These are phyloP conservation scores for Heterochromis multidens DNA, from an alignment of 2,113 vertebrate genomes.

Conservation along the genomic window DNA sequence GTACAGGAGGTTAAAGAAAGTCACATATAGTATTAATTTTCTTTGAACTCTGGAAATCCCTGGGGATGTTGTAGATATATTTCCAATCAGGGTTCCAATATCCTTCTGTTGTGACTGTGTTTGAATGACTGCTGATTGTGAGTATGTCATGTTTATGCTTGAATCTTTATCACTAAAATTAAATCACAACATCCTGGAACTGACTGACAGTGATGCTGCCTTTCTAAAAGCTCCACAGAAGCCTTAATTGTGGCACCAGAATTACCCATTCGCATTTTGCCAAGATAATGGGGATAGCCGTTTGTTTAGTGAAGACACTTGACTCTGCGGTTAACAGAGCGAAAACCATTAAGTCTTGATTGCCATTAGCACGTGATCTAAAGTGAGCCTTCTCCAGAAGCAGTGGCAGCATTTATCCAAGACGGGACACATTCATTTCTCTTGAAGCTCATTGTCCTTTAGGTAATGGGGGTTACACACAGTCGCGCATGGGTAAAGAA, in stretches of 20 bases:
- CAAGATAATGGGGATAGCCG: background rate
- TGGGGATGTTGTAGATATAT: background rate
- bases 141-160: background rate
- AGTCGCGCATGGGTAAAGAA: constrained; percentile 3
- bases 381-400: background rate
- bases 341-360: background rate
- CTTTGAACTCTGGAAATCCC: background rate
- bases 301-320: background rate
- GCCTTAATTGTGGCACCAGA: background rate
- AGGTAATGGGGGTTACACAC: constrained; percentile 53
- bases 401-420: constrained; percentile 29
- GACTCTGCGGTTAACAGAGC: background rate
- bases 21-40: background rate
- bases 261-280: background rate
- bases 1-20: background rate
- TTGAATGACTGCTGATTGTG: background rate
- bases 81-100: background rate
- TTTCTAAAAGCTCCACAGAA: background rate
- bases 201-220: accelerated
- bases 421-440: constrained; percentile 2
- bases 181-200: background rate
- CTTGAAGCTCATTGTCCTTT: constrained; percentile 44
- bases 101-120: background rate
- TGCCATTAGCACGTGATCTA: background rate
- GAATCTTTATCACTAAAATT: background rate